Base-by-base conservation (phyloP, 2,888 invertebrate genomes). In the Troilus luridus region DNA sequence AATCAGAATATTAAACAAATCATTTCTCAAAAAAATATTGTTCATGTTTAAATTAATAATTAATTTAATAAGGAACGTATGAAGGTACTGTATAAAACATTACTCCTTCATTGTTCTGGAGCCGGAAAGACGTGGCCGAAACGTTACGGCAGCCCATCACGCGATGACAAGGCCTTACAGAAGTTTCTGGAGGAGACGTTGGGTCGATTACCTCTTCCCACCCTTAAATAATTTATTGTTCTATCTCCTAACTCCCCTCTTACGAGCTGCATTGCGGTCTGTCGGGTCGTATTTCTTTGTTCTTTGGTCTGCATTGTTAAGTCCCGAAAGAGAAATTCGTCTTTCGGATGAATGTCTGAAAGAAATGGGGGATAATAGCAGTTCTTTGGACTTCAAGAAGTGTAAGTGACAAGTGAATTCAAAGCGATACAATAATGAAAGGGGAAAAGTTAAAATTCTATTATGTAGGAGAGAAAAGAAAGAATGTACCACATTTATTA, bases 191-290 rank as follows among this genome's bases (percentile, higher is more conserved):
- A 19, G 54, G 3, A 54, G 77, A 41, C 14, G 77, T 0, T 19
- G 10, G 81, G 81, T 81, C 81, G 81, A 81, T 81, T 81, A 81
- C 81, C 0, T 54, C 81, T 81, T 81, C 81, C 81, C 81, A 81
- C 54, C 54, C 81, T 56, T 81, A 81, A 81, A 81, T 81, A 81
- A 81, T 81, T 81, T 81, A 81, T 81, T 56, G 19, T 81, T 81
- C 54, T 21, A 56, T 21, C 54, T 56, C 19, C 24, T 2, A 2
- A 27, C 81, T 54, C 81, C 81, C 81, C 81, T 81, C 54, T 54
- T 56, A n/a, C 21, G 14, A 21, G 54, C 81, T 8, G 81, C 81
- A 81, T 21, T 81, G 81, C 81, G 54, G 81, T 81, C 54, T 81
- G 81, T 81, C 14, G 77, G 27, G 9, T 67, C 2, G 67, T 14